A percentile compares a stretch with the other conserved stretches of the same genome.
Conservation (phyloP, 2,888 invertebrate genomes). For the Acleris cristana region DNA sequence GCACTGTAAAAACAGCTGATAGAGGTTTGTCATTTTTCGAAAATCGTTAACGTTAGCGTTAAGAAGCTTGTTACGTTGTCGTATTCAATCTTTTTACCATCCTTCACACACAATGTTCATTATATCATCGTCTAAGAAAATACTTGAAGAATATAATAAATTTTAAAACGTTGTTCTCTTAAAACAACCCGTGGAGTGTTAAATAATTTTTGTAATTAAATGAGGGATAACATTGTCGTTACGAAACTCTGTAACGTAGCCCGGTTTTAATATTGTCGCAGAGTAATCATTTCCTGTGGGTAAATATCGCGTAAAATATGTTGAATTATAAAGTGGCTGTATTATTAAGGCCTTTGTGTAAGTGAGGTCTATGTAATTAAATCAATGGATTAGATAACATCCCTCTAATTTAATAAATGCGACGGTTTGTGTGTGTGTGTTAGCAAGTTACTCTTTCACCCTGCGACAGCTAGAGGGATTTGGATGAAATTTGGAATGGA, state of each 20-base stretch:
- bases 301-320: slow-evolving; percentile 1
- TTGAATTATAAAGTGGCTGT: slow-evolving; percentile 6
- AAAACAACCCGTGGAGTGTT: background rate
- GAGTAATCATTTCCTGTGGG: background rate
- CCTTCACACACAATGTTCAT: background rate
- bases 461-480: too few relatives aligned
- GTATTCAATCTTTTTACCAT: too few relatives aligned
- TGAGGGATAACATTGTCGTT: slow-evolving; percentile 9
- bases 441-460: too few relatives aligned
- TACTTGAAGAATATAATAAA: background rate
- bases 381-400: background rate
- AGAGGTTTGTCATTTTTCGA: too few relatives aligned
- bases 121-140: background rate
- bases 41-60: too few relatives aligned
- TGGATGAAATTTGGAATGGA: too few relatives aligned
- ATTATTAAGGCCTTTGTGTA: background rate
- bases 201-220: slow-evolving; percentile 15
- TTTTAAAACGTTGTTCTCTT: background rate
- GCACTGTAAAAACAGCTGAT: too few relatives aligned
- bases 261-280: slow-evolving; percentile 8
- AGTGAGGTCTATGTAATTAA: background rate
- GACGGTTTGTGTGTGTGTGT: too few relatives aligned
- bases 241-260: background rate
- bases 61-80: too few relatives aligned
- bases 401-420: too few relatives aligned